Conservation (phyloP, 92 coral and sea anemone species). For the Epizoanthus ramosus region DNA sequence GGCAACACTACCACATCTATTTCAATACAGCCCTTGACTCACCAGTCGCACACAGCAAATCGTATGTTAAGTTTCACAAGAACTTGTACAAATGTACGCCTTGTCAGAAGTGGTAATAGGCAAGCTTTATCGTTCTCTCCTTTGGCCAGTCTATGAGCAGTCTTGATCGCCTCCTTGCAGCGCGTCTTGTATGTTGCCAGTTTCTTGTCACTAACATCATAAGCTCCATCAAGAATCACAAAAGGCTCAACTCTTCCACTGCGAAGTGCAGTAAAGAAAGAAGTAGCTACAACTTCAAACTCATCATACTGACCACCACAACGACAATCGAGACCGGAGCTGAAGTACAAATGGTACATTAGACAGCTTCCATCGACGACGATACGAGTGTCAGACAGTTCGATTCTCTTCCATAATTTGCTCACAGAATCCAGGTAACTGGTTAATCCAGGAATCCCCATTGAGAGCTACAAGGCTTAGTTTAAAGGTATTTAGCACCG, state of each 20-base stretch:
- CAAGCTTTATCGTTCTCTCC: constrained; percentile 14
- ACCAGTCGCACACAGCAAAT: constrained; percentile 90
- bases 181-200: constrained; percentile 60
- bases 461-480: constrained; percentile 14
- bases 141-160: constrained; percentile 42
- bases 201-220: constrained; percentile 71
- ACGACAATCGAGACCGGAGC: constrained; percentile 55
- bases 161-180: constrained; percentile 41
- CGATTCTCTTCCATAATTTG: constrained; percentile 61
- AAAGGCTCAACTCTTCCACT: constrained; percentile 57
- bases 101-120: constrained; percentile 63
- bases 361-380: constrained; percentile 86
- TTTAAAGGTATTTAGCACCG: neutral
- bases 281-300: constrained; percentile 51
- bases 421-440: constrained; percentile 57
- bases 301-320: constrained; percentile 87
- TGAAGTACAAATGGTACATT: constrained; percentile 54
- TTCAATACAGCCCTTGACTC: constrained; percentile 31
- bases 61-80: constrained; percentile 50
- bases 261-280: constrained; percentile 69
- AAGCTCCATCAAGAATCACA: constrained; percentile 85
- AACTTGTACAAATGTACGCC: constrained; percentile 57
- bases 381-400: constrained; percentile 65
- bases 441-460: constrained; percentile 87
- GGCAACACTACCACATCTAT: too few species aligned